Percentiles rank a stretch among this genome's conserved stretches.
These are phyloP conservation scores for Vanessa tameamea DNA, from an alignment of 1,140 invertebrate species.

Conservation along the genomic window DNA sequence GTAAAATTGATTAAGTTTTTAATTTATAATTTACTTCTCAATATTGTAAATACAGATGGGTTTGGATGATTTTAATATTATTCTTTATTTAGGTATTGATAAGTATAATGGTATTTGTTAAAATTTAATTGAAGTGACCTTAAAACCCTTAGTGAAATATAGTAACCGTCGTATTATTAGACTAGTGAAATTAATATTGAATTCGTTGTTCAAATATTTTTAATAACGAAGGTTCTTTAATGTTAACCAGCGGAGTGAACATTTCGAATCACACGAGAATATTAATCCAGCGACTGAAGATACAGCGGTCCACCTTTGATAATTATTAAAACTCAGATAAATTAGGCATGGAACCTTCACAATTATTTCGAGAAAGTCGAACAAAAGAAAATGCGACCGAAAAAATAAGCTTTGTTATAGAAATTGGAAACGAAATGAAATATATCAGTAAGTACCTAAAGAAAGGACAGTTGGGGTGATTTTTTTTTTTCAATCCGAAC, in stretches of 20 bases:
- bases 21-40: too few relatives aligned
- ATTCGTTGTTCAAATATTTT: not conserved
- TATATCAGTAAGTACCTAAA: constrained; percentile 73
- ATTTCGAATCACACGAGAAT: constrained; percentile 51
- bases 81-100: too few relatives aligned
- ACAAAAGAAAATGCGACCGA: constrained; percentile 58
- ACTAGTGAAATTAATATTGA: not conserved
- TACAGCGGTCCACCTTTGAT: constrained; percentile 49
- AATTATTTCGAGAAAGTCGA: constrained; percentile 64
- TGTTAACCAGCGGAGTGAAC: constrained; percentile 47
- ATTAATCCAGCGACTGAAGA: constrained; percentile 46
- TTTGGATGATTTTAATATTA: too few relatives aligned
- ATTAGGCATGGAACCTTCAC: constrained; percentile 56
- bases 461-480: constrained; percentile 69
- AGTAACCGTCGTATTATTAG: too few relatives aligned
- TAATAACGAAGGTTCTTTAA: constrained; percentile 25
- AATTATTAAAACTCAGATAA: constrained; percentile 57
- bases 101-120: too few relatives aligned
- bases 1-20: too few relatives aligned
- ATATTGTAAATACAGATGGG: too few relatives aligned
- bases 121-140: too few relatives aligned
- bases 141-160: too few relatives aligned
- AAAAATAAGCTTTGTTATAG: constrained; percentile 72
- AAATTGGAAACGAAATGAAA: constrained; percentile 74
- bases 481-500: constrained; percentile 70